Conservation (phyloP, 2,797 vertebrate genomes). For the Cyprinodon diabolis region DNA sequence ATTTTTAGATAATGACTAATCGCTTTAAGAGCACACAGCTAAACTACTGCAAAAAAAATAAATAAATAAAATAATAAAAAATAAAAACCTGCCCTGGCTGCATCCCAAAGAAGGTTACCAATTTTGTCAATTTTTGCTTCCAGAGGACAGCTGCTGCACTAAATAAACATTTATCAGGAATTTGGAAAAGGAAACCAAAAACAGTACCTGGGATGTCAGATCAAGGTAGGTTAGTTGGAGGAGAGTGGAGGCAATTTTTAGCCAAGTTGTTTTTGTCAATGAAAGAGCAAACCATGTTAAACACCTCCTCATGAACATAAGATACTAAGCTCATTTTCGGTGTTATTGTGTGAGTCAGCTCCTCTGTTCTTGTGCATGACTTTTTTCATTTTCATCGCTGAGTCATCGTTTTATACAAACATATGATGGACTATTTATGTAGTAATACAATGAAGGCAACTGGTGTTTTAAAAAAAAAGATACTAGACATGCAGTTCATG, state of each 20-base stretch:
- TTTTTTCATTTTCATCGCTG: constrained; percentile 59
- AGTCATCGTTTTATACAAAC: constrained; percentile 61
- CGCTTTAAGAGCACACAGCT: constrained; percentile 60
- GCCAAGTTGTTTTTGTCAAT: constrained; percentile 51
- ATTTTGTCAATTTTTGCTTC: constrained; percentile 69
- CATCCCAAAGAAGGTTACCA: constrained; percentile 53
- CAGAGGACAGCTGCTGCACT: constrained; percentile 44
- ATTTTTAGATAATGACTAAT: constrained; percentile 66
- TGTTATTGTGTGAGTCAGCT: constrained; percentile 72
- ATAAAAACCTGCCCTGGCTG: constrained; percentile 54
- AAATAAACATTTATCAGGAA: constrained; percentile 49
- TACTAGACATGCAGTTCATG: constrained; percentile 11
- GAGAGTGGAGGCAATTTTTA: constrained; percentile 25
- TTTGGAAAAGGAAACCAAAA: constrained; percentile 19
- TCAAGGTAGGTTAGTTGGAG: constrained; percentile 13
- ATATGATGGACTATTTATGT: constrained; percentile 55
- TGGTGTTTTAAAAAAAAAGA: constrained; percentile 17
- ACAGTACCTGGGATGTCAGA: constrained; percentile 43
- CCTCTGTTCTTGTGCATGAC: constrained; percentile 70
- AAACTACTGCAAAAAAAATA: constrained; percentile 52
- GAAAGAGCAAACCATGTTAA: constrained; percentile 36
- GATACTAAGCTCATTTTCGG: constrained; percentile 45
- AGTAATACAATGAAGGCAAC: constrained; percentile 39
- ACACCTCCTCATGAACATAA: constrained; percentile 38
- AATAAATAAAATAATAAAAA: too few relatives aligned